Evolutionary conservation across 2,888 invertebrate genomes (phyloP), one percentile per base, ranked within the genome.

Genomic region (Hemicrepidius hirtus): DNA sequence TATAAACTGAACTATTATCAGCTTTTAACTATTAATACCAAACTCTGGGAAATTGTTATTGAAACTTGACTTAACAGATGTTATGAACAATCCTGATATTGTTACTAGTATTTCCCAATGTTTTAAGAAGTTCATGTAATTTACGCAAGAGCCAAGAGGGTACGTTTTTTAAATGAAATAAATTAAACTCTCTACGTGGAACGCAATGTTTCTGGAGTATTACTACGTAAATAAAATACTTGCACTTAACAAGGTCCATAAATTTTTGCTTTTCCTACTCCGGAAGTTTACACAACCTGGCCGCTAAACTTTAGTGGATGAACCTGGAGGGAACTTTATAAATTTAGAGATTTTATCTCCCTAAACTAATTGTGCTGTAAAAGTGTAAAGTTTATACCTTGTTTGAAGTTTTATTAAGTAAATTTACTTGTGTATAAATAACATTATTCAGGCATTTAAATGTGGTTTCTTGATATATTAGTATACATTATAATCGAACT

Each of bases 331-430:
- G 32, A 32, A 32, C 32, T 57, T 57, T 18, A 40, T 37, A 57
- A 57, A 57, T 37, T 35, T 57, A 40, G 57, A 53, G 37, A 20
- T 57, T 57, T 37, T 57, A 57, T 20, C 35, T 57, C 32, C 28
- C 32, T 55, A 32, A 55, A 55, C 32, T 55, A 55, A 55, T 55
- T 57, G n/a, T n/a, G n/a, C n/a, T n/a, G n/a, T n/a, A n/a, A n/a
- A n/a, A 53, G 3, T 10, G 21, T 37, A 18, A 57, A 57, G 37
- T 57, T 57, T 57, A 57, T 57, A 40, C 37, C 57, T 20, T n/a
- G 57, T 57, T 57, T 35, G 21, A 16, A 18, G 20, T 35, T 57
- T 16, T 18, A 13, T 18, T 10, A 6, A 37, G 20, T 57, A 37
- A 57, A n/a, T 21, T 6, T 16, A 6, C 44, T 44, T 44, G 16